These are phyloP conservation scores for Erinaceus europaeus DNA, from an alignment of 2,113 vertebrate genomes.

Conservation along the genomic window DNA sequence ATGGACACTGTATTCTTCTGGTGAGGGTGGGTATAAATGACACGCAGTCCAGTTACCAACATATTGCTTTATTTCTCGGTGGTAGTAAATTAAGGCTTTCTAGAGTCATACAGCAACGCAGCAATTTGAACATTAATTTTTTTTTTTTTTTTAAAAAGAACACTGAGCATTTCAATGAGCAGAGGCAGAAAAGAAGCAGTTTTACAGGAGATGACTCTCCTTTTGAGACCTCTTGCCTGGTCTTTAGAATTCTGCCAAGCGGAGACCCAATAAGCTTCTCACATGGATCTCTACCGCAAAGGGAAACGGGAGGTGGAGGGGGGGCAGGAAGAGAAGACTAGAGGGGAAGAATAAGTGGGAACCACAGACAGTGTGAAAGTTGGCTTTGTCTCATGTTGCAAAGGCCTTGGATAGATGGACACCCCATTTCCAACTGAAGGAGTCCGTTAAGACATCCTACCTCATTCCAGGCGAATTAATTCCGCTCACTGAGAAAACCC, in stretches of 20 bases:
- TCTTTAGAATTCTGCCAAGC: constrained; percentile 72
- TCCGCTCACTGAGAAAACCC: neutral
- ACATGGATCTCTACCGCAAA: constrained; percentile 38
- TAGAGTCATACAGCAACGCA: constrained; percentile 84
- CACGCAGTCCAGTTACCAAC: constrained; percentile 74
- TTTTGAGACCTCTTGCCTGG: constrained; percentile 72
- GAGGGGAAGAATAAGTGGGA: neutral
- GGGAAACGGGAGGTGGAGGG: constrained; percentile 40
- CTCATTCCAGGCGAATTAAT: neutral
- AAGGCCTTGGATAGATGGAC: constrained; percentile 45
- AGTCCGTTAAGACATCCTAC: neutral
- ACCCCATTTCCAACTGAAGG: neutral
- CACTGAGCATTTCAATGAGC: constrained; percentile 79
- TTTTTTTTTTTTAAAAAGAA: constrained; percentile 71
- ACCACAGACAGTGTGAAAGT: constrained; percentile 19
- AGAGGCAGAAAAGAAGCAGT: constrained; percentile 78
- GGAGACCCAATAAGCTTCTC: constrained; percentile 65
- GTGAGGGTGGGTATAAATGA: constrained; percentile 1
- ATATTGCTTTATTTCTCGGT: constrained; percentile 87
- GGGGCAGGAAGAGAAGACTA: constrained; percentile 25
- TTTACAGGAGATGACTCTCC: constrained; percentile 74
- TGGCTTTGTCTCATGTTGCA: constrained; percentile 45
- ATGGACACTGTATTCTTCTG: neutral
- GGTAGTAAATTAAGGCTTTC: constrained; percentile 88
- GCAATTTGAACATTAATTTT: constrained; percentile 84